Base-by-base conservation (phyloP, 2,797 vertebrate genomes). In the Lemur catta region DNA sequence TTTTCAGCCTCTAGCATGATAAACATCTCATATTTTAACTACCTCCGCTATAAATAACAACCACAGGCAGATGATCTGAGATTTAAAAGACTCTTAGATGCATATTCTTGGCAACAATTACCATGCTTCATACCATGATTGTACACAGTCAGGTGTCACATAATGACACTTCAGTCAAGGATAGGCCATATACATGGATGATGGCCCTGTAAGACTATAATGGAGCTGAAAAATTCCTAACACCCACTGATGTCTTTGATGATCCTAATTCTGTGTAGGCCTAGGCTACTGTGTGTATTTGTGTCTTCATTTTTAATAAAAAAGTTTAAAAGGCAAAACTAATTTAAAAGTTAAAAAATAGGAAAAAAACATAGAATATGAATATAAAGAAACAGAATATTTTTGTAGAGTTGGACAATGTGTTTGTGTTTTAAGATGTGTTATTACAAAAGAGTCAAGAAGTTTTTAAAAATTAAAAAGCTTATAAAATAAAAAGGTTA, bases 361-460 rank as follows among this genome's bases (percentile, higher is more conserved):
- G 11, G 24, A 57, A 52, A 79, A 57, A 7, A 8, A 17, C 55
- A 57, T 26, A 79, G 50, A 35, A 28, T 38, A 79, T 17, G n/a
- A 14, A 79, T 79, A 55, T 28, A 55, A 55, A 79, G 76, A 38
- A 79, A 20, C 17, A 74, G 48, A 76, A 22, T n/a, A 26, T 38
- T 26, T 26, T 35, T 79, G n/a, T 79, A 38, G 50, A 28, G 22
- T n/a, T 79, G n/a, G 52, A 79, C 76, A 57, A 24, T 52, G 22
- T 52, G 22, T 78, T 38, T 79, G 76, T 79, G 74, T n/a, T 76
- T 76, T 76, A 50, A 76, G 46, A 18, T 76, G 18, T 76, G n/a
- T 57, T 78, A 55, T 78, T 35, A 35, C 2, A 78, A 55, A 78
- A 38, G 50, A 22, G 14, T 14, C n/a, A 78, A 55, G 14, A 26